Percentiles rank a stretch among this genome's conserved stretches.
phyloP scores from a whole-genome alignment of 1,140 invertebrate species.

The Papilio xuthus region DNA sequence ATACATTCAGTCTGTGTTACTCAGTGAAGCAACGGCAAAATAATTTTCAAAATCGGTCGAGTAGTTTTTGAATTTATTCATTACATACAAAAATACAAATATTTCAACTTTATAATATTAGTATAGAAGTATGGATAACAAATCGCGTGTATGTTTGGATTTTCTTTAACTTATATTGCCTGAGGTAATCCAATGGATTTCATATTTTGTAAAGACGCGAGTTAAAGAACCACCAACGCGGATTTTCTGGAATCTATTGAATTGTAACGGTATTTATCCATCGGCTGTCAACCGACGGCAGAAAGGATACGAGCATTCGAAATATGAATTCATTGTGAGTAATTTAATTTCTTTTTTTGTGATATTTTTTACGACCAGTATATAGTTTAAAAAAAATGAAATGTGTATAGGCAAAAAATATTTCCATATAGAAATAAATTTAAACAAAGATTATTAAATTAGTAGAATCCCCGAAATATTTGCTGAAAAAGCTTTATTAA shows the following conservation, averaged over 20 bases:
- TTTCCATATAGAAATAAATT: neutral
- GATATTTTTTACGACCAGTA: neutral
- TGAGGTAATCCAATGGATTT: constrained; percentile 1
- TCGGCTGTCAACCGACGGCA: neutral
- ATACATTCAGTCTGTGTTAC: no score
- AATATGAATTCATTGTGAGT: neutral
- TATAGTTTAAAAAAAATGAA: neutral
- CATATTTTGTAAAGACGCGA: neutral
- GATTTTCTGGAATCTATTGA: neutral
- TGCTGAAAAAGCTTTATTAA: constrained; percentile 6
- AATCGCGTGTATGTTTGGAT: neutral
- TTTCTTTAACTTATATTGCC: neutral
- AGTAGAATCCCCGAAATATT: neutral
- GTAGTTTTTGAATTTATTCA: no score
- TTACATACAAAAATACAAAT: no score
- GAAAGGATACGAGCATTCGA: neutral
- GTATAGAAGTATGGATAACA: no score
- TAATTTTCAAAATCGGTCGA: no score
- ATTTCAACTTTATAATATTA: no score
- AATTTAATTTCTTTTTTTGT: neutral
- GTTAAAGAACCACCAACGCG: neutral
- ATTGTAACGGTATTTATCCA: neutral
- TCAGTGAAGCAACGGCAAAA: no score
- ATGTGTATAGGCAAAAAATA: neutral
- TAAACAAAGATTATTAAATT: neutral